Conservation (phyloP, 2,113 vertebrate species). For the Otis tarda region DNA sequence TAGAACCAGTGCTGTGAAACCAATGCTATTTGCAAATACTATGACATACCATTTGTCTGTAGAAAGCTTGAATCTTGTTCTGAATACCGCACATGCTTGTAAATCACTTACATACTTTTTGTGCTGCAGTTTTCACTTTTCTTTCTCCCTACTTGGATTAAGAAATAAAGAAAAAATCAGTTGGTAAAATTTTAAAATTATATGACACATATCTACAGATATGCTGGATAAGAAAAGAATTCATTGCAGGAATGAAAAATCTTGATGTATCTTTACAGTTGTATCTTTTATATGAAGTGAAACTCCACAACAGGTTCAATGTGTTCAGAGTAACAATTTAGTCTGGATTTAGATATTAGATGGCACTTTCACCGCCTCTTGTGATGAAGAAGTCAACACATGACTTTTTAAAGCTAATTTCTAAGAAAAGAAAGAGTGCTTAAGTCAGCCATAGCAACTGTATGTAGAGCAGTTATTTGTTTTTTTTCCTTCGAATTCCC, state of each 20-base stretch:
- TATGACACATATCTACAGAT: background rate
- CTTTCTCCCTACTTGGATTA: background rate
- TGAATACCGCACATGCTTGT: background rate
- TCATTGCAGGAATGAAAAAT: background rate
- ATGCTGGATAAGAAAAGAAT: background rate
- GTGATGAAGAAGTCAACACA: background rate
- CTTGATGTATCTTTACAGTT: background rate
- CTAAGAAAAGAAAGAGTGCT: background rate
- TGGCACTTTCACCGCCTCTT: background rate
- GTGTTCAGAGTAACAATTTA: background rate
- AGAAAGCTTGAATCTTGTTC: background rate
- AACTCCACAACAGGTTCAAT: background rate
- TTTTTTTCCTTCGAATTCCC: background rate
- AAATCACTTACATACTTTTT: background rate
- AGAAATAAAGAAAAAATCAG: background rate
- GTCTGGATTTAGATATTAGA: background rate
- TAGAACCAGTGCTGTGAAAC: background rate
- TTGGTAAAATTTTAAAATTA: background rate
- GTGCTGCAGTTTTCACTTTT: background rate
- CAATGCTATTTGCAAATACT: background rate
- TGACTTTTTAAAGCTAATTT: background rate
- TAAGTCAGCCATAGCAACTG: background rate
- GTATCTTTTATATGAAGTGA: background rate
- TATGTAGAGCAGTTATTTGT: background rate
- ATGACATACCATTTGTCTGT: rapidly evolving